Evolutionary conservation across 1,140 invertebrate species (phyloP), one percentile per base, ranked within the genome.

Genomic region (Saccostrea glomerata): DNA sequence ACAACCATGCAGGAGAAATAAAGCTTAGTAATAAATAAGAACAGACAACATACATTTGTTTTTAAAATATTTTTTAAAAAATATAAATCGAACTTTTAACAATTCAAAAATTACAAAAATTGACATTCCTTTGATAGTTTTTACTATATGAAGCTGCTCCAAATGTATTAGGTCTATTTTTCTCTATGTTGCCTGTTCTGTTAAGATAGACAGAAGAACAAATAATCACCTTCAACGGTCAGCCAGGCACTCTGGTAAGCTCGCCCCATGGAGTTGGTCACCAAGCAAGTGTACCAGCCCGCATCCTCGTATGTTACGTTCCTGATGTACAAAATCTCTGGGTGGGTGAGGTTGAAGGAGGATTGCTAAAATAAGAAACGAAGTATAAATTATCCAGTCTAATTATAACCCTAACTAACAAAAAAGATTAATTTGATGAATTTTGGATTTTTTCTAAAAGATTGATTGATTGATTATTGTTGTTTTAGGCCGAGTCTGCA

Each of bases 221-320:
- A 9, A 30, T 77, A 89, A 58, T 89, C 88, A 93, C 91, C 91
- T 89, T 91, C 66, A 17, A 99, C 98, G 82, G 96, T 96, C 1
- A 99, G 95, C 94, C 98, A 99, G 17, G 98, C 98, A 92, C 97
- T 98, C 55, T 96, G 96, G 82, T 97, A 96, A 0, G 97, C 96
- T 47, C 96, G 96, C 0, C 98, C 98, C 17, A 98, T 95, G 63
- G 96, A 96, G 94, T 98, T 99, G 5, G 97, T 96, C 0, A 97
- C 98, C 7, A 98, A 96, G 93, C 98, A 99, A 0, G 97, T 97
- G 93, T 99, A 99, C 97, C 97, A 98, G 1, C 98, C 98, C 94
- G 98, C 97, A 92, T 98, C 97, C 58, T 97, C 96, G 87, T 97
- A 96, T 0, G 97, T 98, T 0, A 99, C 97, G 93, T 99, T 99